phyloP scores from a whole-genome alignment of 2,888 invertebrate genomes.

The Meteorus colon region DNA sequence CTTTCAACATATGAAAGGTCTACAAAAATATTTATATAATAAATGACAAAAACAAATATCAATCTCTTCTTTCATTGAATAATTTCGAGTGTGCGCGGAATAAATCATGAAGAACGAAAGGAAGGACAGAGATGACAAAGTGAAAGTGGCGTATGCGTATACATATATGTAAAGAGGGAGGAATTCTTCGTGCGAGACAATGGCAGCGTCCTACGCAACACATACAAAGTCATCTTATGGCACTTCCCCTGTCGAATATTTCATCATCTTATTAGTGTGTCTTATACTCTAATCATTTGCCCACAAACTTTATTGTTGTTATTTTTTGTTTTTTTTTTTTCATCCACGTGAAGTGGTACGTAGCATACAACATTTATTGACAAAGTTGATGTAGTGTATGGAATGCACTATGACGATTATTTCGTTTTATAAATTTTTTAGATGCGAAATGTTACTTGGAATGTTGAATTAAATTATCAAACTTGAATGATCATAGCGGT shows the following conservation, averaged over 20 bases:
- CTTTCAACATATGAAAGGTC: neutral
- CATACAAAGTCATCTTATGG: constrained; percentile 30
- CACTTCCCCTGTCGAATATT: constrained; percentile 56
- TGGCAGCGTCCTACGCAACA: constrained; percentile 28
- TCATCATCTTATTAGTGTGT: constrained; percentile 67
- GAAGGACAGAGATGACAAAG: constrained; percentile 16
- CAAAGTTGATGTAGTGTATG: too few relatives aligned
- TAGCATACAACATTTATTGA: too few relatives aligned
- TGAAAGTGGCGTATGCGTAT: constrained; percentile 16
- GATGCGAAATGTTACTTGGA: too few relatives aligned
- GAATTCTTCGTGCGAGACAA: constrained; percentile 17
- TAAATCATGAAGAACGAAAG: constrained; percentile 25
- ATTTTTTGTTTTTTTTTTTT: neutral
- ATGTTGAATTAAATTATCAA: too few relatives aligned
- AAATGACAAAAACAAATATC: constrained; percentile 27
- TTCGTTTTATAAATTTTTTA: too few relatives aligned
- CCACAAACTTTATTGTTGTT: constrained; percentile 51
- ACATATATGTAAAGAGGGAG: constrained; percentile 3
- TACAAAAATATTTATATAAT: neutral
- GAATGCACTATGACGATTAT: too few relatives aligned
- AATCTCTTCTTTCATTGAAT: constrained; percentile 52
- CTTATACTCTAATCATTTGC: constrained; percentile 64
- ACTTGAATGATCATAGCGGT: too few relatives aligned
- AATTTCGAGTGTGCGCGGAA: constrained; percentile 50
- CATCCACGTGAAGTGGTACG: too few relatives aligned